A percentile compares a stretch with the other conserved stretches of the same genome.
Evolutionary conservation across 2,888 invertebrate species (phyloP).

Genomic region (Tinea trinotella): DNA sequence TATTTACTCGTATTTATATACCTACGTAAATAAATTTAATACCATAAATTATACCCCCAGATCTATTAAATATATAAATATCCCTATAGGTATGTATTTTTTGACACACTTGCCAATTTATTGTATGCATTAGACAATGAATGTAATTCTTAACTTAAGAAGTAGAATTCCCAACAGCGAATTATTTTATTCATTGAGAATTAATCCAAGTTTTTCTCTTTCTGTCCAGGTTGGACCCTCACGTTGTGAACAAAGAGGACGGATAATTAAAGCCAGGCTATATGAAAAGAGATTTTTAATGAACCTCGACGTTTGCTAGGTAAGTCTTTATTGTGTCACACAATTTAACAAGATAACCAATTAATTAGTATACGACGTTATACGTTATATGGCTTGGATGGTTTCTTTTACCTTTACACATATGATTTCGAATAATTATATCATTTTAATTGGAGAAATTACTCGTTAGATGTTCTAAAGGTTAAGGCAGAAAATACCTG

Average conservation of each 20-base stretch:
- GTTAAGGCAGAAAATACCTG: too few species aligned
- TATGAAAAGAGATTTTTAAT: constrained; percentile 65
- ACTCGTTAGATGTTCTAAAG: too few species aligned
- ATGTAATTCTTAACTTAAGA: neutral
- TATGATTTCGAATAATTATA: too few species aligned
- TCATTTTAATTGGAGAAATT: too few species aligned
- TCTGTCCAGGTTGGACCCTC: constrained; percentile 12
- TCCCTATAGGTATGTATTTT: too few species aligned
- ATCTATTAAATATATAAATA: too few species aligned
- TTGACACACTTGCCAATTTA: neutral
- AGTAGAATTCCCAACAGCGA: neutral
- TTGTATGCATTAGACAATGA: neutral
- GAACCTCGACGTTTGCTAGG: constrained; percentile 32
- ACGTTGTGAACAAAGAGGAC: constrained; percentile 50
- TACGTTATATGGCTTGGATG: too few species aligned
- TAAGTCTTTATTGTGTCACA: constrained; percentile 51
- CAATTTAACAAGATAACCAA: constrained; percentile 3
- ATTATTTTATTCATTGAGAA: neutral
- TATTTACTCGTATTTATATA: too few species aligned
- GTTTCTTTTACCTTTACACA: too few species aligned
- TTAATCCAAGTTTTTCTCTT: constrained; percentile 7
- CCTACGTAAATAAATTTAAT: too few species aligned
- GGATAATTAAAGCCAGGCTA: constrained; percentile 65
- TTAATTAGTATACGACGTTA: neutral
- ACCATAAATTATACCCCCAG: too few species aligned